Evolutionary conservation across 2,113 vertebrate species (phyloP).

Genomic region (Ceyx cyanopectus): DNA sequence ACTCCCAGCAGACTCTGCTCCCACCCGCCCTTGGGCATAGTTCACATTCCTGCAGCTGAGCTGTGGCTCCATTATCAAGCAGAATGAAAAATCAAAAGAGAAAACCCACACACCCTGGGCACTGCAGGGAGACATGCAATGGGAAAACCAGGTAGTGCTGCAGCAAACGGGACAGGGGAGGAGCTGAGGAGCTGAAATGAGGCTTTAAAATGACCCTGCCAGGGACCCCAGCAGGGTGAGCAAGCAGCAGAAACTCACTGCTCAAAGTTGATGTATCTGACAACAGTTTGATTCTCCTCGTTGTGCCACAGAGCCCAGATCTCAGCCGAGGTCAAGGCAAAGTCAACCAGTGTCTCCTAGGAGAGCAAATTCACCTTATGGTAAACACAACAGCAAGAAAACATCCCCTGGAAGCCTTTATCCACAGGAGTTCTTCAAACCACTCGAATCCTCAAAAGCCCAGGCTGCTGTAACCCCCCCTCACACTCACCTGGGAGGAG

Average conservation of each 20-base stretch:
- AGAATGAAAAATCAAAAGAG: not conserved
- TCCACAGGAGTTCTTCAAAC: not conserved
- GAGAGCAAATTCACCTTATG: not conserved
- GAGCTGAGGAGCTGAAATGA: accelerated
- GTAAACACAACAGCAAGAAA: not conserved
- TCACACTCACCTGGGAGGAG: conserved; percentile 84
- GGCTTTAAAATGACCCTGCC: not conserved
- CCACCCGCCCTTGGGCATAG: not conserved
- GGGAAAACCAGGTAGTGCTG: not conserved
- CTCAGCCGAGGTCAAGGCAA: conserved; percentile 88
- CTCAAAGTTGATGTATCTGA: conserved; percentile 96
- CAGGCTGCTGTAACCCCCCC: not conserved
- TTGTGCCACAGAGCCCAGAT: conserved; percentile 95
- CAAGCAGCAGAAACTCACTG: conserved; percentile 76
- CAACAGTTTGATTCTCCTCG: conserved; percentile 86
- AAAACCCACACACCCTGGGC: not conserved
- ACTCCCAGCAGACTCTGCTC: not conserved
- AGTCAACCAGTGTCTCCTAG: conserved; percentile 93
- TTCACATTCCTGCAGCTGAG: not conserved
- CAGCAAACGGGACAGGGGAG: not conserved
- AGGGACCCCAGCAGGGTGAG: accelerated
- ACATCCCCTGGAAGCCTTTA: not conserved
- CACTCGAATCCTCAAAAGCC: not conserved
- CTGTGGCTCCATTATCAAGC: not conserved
- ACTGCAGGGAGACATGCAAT: not conserved